Percentiles rank a stretch among this genome's conserved stretches.
These are phyloP conservation scores for Scrobipalpa atriplicella DNA, from an alignment of 2,888 invertebrate species.

Conservation along the genomic window DNA sequence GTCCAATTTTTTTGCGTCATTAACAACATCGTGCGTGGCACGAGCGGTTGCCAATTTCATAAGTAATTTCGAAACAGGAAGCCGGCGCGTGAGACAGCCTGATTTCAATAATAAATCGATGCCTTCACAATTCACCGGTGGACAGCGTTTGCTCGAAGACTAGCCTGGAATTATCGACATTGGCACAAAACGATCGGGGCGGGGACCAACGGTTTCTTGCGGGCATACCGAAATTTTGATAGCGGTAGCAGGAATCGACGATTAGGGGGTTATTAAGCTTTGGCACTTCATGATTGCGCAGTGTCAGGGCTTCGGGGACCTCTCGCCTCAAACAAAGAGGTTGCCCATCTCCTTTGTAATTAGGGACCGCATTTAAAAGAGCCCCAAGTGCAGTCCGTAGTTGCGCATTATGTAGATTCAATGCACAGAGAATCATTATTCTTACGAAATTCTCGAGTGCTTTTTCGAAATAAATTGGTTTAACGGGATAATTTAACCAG, in stretches of 20 bases:
- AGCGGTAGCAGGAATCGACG: constrained; percentile 64
- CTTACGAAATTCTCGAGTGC: constrained; percentile 19
- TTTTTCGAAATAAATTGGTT: constrained; percentile 30
- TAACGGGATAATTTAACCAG: constrained; percentile 30
- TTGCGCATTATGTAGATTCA: constrained; percentile 31
- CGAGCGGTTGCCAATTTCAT: constrained; percentile 77
- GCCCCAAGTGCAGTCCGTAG: constrained; percentile 16
- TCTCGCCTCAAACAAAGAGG: constrained; percentile 31
- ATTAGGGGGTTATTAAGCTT: constrained; percentile 66
- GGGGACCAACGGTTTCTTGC: constrained; percentile 68
- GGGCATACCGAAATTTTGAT: constrained; percentile 63
- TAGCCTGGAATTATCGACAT: constrained; percentile 75
- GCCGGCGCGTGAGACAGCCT: constrained; percentile 68
- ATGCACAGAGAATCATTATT: constrained; percentile 38
- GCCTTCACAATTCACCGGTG: constrained; percentile 62
- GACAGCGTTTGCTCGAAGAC: constrained; percentile 62
- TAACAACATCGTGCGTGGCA: constrained; percentile 65
- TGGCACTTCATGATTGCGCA: constrained; percentile 44
- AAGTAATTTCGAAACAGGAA: constrained; percentile 75
- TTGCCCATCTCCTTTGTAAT: constrained; percentile 28
- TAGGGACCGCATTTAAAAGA: constrained; percentile 23
- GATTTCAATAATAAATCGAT: constrained; percentile 81
- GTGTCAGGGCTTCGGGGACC: constrained; percentile 22
- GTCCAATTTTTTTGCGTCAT: constrained; percentile 65
- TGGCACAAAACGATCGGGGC: constrained; percentile 67